Evolutionary conservation across 2,797 vertebrate species (phyloP).

Genomic region (Otolemur crassicaudatus): DNA sequence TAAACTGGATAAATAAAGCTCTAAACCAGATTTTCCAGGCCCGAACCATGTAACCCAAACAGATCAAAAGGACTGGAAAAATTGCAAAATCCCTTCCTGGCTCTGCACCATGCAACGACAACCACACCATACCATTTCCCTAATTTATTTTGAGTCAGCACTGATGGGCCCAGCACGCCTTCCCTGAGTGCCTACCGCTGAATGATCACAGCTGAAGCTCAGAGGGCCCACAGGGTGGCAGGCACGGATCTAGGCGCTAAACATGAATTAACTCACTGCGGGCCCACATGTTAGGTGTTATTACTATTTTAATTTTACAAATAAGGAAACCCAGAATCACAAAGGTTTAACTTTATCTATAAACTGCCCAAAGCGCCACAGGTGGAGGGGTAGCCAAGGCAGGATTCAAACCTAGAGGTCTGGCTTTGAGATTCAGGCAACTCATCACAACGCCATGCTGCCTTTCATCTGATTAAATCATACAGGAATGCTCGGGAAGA

Average conservation of each 20-base stretch:
- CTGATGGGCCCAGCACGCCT: background rate
- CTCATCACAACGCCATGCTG: background rate
- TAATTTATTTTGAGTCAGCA: background rate
- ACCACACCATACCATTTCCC: background rate
- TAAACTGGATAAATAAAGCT: constrained; percentile 26
- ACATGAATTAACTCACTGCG: background rate
- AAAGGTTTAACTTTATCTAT: constrained; percentile 9
- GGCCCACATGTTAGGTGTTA: background rate
- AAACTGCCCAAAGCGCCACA: background rate
- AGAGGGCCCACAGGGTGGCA: background rate
- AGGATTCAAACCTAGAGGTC: background rate
- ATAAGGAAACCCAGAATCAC: background rate
- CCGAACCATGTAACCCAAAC: background rate
- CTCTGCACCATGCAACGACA: background rate
- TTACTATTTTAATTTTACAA: background rate
- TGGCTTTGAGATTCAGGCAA: background rate
- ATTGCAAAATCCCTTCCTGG: constrained; percentile 56
- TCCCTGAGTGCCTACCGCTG: background rate
- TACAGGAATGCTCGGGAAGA: background rate
- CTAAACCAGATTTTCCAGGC: constrained; percentile 22
- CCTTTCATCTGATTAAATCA: background rate
- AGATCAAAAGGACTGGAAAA: constrained; percentile 55
- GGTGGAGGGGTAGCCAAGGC: background rate
- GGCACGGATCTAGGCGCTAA: background rate
- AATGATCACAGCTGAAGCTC: accelerated